Evolutionary conservation across 2,113 vertebrate species (phyloP), one percentile per base, ranked within the genome.

Genomic region (Cynoglossus semilaevis): DNA sequence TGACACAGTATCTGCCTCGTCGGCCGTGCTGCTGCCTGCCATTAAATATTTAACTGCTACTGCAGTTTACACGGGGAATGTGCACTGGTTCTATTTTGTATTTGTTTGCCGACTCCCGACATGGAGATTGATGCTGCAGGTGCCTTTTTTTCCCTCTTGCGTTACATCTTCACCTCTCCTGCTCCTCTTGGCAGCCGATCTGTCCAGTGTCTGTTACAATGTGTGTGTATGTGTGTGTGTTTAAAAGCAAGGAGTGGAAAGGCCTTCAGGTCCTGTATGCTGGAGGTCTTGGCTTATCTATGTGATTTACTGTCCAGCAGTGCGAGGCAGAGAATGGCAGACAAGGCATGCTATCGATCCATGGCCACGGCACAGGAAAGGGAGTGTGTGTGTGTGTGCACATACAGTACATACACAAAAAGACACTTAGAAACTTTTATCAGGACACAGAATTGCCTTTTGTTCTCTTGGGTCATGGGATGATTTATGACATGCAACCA

Each of bases 201-300:
- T 57, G 77, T 83, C 52, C 41, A 47, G 5, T 41, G 9, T 52
- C 44, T 17, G 22, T 29, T 29, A 29, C 22, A 29, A 29, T 29
- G 19, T 14, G 29, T 46, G 45, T 45, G 58, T 42, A 50, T 59
- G 42, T 29, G 34, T 38, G 10, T 50, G 55, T 64, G 49, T 51
- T 29, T 41, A 15, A 52, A 68, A 15, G 63, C 1, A 43, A 0
- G 34, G 9, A 60, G 58, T 70, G 62, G 36, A 67, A 55, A 71
- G 76, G 72, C 67, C 82, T 67, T 63, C 55, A 56, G 67, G 75
- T 78, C 51, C 29, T 71, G 74, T 74, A 42, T 68, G 76, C 83
- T 79, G 72, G 74, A 72, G 80, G 69, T 76, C 73, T 70, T 48
- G 58, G 73, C 64, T 84, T 85, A 81, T 88, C 81, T 78, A 29